Evolutionary conservation across 2,113 vertebrate genomes (phyloP).

Genomic region (Dolichallabes microphthalmus): DNA sequence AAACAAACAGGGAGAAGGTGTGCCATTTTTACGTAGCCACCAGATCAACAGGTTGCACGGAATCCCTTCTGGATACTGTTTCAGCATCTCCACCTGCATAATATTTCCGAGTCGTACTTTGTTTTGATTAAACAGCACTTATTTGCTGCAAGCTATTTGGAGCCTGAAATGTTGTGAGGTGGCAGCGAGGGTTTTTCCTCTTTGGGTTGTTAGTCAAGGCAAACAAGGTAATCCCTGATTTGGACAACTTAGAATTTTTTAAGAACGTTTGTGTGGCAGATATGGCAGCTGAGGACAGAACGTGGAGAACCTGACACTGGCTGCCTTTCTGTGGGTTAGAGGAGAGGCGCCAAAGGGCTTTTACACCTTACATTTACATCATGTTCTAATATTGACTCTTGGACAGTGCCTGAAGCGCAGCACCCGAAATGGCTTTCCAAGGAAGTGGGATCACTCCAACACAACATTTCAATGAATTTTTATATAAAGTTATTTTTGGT

Average conservation of each 20-base stretch:
- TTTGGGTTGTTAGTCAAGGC: conserved; percentile 57
- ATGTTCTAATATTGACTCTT: conserved; percentile 49
- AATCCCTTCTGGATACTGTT: conserved; percentile 68
- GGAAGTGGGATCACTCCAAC: neutral
- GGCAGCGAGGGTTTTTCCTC: conserved; percentile 52
- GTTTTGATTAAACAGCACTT: conserved; percentile 63
- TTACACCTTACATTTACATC: conserved; percentile 51
- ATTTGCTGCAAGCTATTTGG: conserved; percentile 71
- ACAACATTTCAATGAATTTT: conserved; percentile 16
- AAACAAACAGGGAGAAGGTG: conserved; percentile 64
- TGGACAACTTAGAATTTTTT: conserved; percentile 60
- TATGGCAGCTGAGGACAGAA: conserved; percentile 44
- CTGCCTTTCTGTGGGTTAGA: conserved; percentile 28
- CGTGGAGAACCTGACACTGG: conserved; percentile 21
- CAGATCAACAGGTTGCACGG: conserved; percentile 57
- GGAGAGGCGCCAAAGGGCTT: conserved; percentile 48
- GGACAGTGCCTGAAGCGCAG: conserved; percentile 26
- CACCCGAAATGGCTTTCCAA: conserved; percentile 23
- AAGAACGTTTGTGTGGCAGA: conserved; percentile 54
- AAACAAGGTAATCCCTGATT: conserved; percentile 65
- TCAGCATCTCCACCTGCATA: conserved; percentile 57
- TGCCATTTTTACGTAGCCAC: conserved; percentile 57
- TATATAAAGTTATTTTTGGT: neutral
- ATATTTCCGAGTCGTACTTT: conserved; percentile 57
- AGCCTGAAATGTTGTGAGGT: conserved; percentile 52